These are phyloP conservation scores for Actinemys pallida DNA, from an alignment of 2,113 vertebrate species.

Conservation along the genomic window DNA sequence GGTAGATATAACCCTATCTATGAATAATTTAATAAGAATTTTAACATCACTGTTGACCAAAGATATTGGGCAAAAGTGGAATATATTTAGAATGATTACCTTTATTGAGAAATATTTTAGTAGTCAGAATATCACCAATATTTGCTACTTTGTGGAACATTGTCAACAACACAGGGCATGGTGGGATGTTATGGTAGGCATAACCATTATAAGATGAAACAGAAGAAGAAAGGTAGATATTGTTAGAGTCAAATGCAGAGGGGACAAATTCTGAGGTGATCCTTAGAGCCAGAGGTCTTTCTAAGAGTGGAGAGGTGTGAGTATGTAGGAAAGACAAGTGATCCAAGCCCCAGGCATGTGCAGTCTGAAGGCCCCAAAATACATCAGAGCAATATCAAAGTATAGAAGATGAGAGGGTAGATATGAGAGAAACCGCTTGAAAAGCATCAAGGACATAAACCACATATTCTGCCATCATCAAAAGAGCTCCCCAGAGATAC, in stretches of 20 bases:
- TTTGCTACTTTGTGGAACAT: neutral
- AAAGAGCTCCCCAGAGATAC: neutral
- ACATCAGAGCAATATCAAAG: neutral
- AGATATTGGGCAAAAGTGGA: neutral
- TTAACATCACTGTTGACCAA: neutral
- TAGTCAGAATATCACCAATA: neutral
- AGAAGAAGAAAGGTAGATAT: neutral
- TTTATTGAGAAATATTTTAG: neutral
- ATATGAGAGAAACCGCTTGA: accelerated
- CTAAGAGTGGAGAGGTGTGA: neutral
- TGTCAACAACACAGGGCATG: slow-evolving; percentile 4
- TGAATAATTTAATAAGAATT: neutral
- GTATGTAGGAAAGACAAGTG: neutral
- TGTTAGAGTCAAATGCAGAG: neutral
- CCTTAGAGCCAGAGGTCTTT: neutral
- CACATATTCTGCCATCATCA: neutral
- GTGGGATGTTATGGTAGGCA: neutral
- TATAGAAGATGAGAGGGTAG: neutral
- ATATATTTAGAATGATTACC: neutral
- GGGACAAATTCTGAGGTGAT: neutral
- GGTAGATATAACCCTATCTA: too few relatives aligned
- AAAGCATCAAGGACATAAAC: neutral
- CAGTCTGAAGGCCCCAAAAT: neutral
- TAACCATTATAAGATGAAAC: neutral
- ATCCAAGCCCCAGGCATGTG: neutral